Evolutionary conservation across 2,113 vertebrate genomes (phyloP).

Genomic region (Campylorhamphus procurvoides): DNA sequence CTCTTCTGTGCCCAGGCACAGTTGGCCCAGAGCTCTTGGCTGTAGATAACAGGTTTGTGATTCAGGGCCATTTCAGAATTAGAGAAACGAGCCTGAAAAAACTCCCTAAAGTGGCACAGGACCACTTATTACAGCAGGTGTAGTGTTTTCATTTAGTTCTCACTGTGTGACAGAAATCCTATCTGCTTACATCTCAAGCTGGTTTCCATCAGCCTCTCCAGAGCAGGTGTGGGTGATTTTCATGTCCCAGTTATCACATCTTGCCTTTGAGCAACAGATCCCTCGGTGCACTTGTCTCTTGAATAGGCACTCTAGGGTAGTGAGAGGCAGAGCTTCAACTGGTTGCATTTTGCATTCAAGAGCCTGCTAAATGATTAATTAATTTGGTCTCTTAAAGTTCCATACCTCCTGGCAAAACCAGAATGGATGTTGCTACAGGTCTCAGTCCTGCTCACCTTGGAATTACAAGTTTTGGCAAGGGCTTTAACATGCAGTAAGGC

Average conservation of each 20-base stretch:
- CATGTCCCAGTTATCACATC: background rate
- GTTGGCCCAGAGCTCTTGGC: background rate
- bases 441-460: background rate
- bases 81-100: background rate
- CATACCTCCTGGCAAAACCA: background rate
- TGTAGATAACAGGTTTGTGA: background rate
- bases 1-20: background rate
- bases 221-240: constrained; percentile 25
- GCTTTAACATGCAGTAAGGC: background rate
- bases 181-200: background rate
- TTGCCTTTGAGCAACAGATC: background rate
- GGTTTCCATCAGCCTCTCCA: background rate
- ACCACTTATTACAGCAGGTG: background rate
- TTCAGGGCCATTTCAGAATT: background rate
- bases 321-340: background rate
- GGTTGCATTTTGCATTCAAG: background rate
- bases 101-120: background rate
- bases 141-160: background rate
- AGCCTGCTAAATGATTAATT: background rate
- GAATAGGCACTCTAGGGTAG: constrained; percentile 1
- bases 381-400: background rate
- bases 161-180: background rate
- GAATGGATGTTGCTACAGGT: background rate
- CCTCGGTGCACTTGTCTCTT: background rate
- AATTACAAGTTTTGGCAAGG: background rate